Conservation (phyloP, 2,113 vertebrate genomes). For the Eidolon helvum region DNA sequence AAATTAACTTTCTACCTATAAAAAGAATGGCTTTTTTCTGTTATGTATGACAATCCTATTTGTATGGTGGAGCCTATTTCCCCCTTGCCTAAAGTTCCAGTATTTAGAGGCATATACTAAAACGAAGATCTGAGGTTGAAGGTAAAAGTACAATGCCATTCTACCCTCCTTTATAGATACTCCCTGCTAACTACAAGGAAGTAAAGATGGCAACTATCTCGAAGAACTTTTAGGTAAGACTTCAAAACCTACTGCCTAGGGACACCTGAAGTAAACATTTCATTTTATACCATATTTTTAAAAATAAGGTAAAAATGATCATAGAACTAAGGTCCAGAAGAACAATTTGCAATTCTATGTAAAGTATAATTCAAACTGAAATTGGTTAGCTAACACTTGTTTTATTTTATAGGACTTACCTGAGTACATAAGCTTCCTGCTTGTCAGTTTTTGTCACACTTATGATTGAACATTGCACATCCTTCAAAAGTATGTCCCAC, state of each 20-base stretch:
- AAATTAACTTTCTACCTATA: background rate
- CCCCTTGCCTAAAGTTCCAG: background rate
- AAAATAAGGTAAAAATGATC: background rate
- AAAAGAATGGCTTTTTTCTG: background rate
- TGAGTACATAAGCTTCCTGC: constrained; percentile 99
- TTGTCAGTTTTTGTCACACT: constrained; percentile 99
- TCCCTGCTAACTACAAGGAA: background rate
- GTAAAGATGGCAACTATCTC: background rate
- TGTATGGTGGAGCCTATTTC: background rate
- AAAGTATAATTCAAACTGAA: background rate
- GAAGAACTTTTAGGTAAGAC: background rate
- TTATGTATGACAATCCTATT: background rate
- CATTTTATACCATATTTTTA: background rate
- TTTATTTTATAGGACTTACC: constrained; percentile 83
- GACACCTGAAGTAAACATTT: background rate
- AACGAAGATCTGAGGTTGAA: background rate
- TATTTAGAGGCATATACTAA: background rate
- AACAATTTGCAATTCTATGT: background rate
- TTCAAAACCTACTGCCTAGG: background rate
- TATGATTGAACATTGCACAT: constrained; percentile 99
- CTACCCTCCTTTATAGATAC: background rate
- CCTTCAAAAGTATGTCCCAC: constrained; percentile 99
- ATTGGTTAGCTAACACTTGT: background rate
- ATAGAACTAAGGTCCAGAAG: background rate
- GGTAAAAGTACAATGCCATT: background rate